Evolutionary conservation across 2,888 invertebrate species (phyloP), one percentile per base, ranked within the genome.

Genomic region (Octodonta nipae): DNA sequence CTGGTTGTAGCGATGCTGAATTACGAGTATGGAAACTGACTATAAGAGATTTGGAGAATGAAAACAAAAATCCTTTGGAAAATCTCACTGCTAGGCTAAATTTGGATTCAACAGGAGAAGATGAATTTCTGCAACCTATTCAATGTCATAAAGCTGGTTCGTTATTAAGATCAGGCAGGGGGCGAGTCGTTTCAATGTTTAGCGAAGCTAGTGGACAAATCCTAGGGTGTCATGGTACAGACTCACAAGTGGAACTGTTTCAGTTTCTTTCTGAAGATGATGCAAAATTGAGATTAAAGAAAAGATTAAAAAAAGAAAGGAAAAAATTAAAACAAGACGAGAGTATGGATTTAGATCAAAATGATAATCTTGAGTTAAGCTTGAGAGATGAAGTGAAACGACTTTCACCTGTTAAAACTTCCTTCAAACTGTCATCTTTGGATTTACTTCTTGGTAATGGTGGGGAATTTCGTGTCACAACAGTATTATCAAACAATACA

Each of bases 1-100:
- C 88, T 5, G 95, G 92, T 11, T 80, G 81, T 43, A 75, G 78
- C 40, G 89, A 91, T 55, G 76, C 76, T 44, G 82, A 86, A 54
- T 66, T 96, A 40, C 67, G 80, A 43, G 83, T 93, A 1, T 95
- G 87, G 79, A 78, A 80, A 53, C 62, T 92, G 10, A 67, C 64
- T 35, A 70, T 71, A 54, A 66, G 65, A 2, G 65, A 70, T 41
- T 46, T 53, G 3, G 66, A 67, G 42, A 47, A 58, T 5, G 66
- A 69, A 43, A 52, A 54, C 30, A 52, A 55, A 34, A 46, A 35
- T 25, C 17, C 34, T 4, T 60, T 67, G 30, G 67, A 71, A 10
- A 65, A 68, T 46, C 47, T 75, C 3, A 56, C 61, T 13, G 54
- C 53, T 30, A 65, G 60, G 36, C 53, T 69, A 35, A 67, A 71